phyloP scores from a whole-genome alignment of 2,888 invertebrate genomes.

The Noctua janthina region DNA sequence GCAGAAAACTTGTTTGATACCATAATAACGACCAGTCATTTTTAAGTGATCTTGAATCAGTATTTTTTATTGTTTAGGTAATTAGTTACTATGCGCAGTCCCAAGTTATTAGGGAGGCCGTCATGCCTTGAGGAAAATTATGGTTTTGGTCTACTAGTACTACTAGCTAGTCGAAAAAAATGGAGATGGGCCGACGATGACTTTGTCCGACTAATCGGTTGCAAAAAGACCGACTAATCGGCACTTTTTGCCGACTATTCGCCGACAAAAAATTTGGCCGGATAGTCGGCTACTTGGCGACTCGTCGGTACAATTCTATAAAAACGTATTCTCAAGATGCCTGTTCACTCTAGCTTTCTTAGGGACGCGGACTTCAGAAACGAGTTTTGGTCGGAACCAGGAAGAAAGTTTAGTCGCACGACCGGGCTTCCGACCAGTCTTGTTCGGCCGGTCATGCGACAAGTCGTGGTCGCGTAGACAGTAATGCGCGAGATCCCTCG shows the following conservation, averaged over 20 bases:
- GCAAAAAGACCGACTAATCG: neutral
- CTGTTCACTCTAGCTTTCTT: no score
- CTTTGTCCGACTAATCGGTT: neutral
- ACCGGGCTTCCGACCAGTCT: no score
- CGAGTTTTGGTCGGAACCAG: neutral
- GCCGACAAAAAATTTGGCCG: no score
- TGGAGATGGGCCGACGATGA: neutral
- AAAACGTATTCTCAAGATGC: neutral
- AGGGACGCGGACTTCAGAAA: no score
- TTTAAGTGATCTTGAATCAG: constrained; percentile 6
- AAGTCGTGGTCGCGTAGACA: no score
- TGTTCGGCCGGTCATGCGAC: no score
- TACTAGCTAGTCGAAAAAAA: neutral
- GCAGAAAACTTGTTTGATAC: constrained; percentile 1
- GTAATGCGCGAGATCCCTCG: neutral
- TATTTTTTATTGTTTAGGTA: neutral
- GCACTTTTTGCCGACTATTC: no score
- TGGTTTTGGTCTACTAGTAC: neutral
- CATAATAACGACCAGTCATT: neutral
- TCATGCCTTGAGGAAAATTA: neutral
- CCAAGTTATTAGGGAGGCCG: neutral
- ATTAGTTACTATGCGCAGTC: neutral
- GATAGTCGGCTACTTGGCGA: no score
- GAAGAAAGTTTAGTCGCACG: neutral
- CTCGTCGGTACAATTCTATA: neutral